Percentiles rank a stretch among this genome's conserved stretches.
Conservation (phyloP, 2,888 invertebrate species). For the Phragmatobia fuliginosa region DNA sequence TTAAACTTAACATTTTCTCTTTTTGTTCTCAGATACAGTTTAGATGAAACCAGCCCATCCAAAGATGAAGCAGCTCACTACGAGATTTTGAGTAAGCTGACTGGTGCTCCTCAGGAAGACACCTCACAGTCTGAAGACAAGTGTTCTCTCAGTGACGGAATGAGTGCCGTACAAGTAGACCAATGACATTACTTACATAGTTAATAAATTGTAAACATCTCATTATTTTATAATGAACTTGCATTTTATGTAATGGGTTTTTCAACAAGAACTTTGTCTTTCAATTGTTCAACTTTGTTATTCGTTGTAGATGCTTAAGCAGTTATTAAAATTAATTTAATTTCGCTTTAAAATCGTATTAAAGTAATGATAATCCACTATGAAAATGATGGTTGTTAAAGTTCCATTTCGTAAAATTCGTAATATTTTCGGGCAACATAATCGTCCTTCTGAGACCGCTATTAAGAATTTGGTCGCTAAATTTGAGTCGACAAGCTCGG, state of each 20-base stretch:
- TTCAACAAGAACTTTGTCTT: too few species aligned
- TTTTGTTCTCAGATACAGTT: constrained; percentile 80
- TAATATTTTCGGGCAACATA: too few species aligned
- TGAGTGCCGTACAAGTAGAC: constrained; percentile 53
- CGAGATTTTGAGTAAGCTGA: constrained; percentile 86
- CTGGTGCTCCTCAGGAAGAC: constrained; percentile 31
- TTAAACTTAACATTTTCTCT: background rate
- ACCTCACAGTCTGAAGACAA: constrained; percentile 30
- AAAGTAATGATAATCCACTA: too few species aligned
- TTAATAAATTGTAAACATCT: constrained; percentile 5
- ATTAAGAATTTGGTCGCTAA: too few species aligned
- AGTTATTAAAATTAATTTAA: too few species aligned
- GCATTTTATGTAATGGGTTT: background rate
- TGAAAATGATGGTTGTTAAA: too few species aligned
- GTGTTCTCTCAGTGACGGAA: constrained; percentile 52
- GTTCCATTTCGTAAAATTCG: too few species aligned
- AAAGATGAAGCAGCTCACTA: constrained; percentile 85
- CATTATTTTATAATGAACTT: background rate
- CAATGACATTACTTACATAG: constrained; percentile 28
- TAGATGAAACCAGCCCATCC: constrained; percentile 88
- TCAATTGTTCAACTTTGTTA: too few species aligned
- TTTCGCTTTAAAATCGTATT: too few species aligned
- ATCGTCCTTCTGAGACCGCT: too few species aligned
- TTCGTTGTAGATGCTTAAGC: too few species aligned
- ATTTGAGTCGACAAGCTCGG: too few species aligned